phyloP scores from a whole-genome alignment of 2,888 invertebrate species.

The Luffia ferchaultella region DNA sequence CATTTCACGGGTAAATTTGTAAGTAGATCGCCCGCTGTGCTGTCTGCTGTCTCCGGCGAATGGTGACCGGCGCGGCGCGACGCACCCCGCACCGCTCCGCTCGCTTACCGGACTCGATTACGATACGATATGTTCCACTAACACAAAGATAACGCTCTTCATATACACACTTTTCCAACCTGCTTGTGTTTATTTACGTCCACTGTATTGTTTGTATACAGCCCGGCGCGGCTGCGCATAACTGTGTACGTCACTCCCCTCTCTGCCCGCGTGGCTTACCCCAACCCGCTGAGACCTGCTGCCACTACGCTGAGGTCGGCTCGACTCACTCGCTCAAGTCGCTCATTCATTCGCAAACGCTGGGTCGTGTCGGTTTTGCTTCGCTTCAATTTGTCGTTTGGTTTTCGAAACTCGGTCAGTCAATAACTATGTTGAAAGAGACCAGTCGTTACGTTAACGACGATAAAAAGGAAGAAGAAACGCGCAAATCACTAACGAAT shows the following conservation, averaged over 20 bases:
- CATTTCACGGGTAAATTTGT: background rate
- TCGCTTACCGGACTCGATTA: conserved; percentile 21
- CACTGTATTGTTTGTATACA: conserved; percentile 66
- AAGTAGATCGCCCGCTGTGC: background rate
- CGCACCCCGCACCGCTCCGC: conserved; percentile 4
- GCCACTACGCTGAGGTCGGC: conserved; percentile 49
- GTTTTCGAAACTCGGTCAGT: conserved; percentile 11
- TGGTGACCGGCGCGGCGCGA: background rate
- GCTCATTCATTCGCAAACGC: conserved; percentile 63
- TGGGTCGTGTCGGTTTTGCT: conserved; percentile 36
- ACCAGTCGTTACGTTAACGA: conserved; percentile 46
- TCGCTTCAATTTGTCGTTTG: conserved; percentile 21
- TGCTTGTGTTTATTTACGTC: conserved; percentile 64
- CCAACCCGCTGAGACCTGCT: conserved; percentile 24
- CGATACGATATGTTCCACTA: conserved; percentile 34
- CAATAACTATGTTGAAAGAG: conserved; percentile 53
- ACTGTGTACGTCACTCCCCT: conserved; percentile 50
- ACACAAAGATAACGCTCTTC: conserved; percentile 51
- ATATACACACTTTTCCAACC: conserved; percentile 38
- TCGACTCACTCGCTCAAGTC: conserved; percentile 43
- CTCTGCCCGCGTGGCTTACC: conserved; percentile 35
- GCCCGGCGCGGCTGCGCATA: conserved; percentile 64
- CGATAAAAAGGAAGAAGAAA: conserved; percentile 35
- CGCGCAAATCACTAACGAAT: conserved; percentile 34
- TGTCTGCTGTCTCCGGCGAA: background rate